A percentile compares a stretch with the other conserved stretches of the same genome.
Conservation (phyloP, 2,888 invertebrate species). For the Cephus rjabovi region DNA sequence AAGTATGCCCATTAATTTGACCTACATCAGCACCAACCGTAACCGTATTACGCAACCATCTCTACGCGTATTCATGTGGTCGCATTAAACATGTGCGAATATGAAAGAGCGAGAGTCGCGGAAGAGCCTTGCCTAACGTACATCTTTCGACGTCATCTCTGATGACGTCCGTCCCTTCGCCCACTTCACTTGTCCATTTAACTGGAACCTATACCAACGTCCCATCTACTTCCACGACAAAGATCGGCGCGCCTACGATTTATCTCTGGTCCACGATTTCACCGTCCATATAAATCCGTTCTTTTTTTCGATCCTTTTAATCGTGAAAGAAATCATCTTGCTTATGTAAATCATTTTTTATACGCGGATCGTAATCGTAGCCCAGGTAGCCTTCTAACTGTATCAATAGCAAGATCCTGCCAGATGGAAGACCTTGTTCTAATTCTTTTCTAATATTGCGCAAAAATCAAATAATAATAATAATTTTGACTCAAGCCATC, state of each 20-base stretch:
- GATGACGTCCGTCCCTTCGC: neutral
- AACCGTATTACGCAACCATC: neutral
- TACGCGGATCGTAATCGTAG: neutral
- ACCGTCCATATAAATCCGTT: neutral
- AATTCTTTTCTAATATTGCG: neutral
- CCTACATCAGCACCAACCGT: neutral
- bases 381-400: neutral
- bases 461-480: too few relatives aligned
- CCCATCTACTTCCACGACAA: neutral
- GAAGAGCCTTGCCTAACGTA: constrained; percentile 1
- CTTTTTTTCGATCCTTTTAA: neutral
- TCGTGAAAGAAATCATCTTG: neutral
- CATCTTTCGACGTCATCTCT: neutral
- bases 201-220: neutral
- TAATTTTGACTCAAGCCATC: neutral
- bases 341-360: neutral
- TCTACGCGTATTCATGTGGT: neutral
- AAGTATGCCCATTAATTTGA: neutral
- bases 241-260: neutral
- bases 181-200: neutral
- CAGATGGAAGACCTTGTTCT: neutral
- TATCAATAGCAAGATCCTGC: neutral
- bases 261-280: neutral
- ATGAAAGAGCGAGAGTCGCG: neutral
- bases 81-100: neutral